Percentiles rank a stretch among this genome's conserved stretches.
phyloP scores from a whole-genome alignment of 2,888 invertebrate species.

The Platynereis dumerilii region DNA sequence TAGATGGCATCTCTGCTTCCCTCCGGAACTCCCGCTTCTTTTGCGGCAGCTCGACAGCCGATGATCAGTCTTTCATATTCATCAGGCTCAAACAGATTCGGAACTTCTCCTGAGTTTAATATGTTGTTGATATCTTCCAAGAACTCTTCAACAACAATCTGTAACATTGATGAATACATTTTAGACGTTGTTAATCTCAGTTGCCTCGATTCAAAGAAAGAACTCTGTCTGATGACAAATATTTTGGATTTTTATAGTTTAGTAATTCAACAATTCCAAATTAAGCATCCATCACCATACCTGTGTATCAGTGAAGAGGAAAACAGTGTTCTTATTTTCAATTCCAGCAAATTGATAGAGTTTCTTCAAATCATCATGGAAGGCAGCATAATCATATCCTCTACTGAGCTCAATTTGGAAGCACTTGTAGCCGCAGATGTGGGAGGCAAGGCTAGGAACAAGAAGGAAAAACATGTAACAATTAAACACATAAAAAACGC shows the following conservation, averaged over 20 bases:
- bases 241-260: background rate
- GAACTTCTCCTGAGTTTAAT: conserved; percentile 89
- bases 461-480: too few relatives aligned
- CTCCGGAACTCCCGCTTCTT: conserved; percentile 73
- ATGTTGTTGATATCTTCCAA: conserved; percentile 91
- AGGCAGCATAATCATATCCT: conserved; percentile 81
- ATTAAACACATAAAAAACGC: too few relatives aligned
- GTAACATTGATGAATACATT: background rate
- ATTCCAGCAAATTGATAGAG: conserved; percentile 83
- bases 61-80: conserved; percentile 84
- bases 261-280: background rate
- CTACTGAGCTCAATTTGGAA: conserved; percentile 86
- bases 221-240: background rate
- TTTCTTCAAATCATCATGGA: conserved; percentile 84
- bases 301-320: conserved; percentile 85
- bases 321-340: conserved; percentile 77
- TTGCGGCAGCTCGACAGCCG: conserved; percentile 76
- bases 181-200: too few relatives aligned
- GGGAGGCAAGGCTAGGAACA: conserved; percentile 56
- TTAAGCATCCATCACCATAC: conserved; percentile 35
- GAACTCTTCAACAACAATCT: conserved; percentile 88
- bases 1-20: conserved; percentile 79
- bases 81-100: conserved; percentile 82
- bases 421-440: conserved; percentile 70
- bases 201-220: background rate